These are phyloP conservation scores for Catostomus latipinnis DNA, from an alignment of 2,797 vertebrate species.

Conservation along the genomic window DNA sequence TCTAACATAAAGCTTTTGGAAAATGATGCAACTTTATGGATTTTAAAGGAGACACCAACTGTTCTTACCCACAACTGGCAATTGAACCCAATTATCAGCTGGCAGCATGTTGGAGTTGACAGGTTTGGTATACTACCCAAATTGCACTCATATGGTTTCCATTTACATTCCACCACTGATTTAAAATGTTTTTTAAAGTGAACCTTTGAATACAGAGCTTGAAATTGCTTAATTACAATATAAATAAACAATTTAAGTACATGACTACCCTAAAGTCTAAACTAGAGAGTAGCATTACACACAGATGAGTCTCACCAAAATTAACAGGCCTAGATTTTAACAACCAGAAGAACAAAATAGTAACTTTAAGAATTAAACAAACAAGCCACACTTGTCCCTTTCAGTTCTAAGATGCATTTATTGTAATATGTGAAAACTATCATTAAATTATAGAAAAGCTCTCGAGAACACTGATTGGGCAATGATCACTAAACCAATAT, in stretches of 20 bases:
- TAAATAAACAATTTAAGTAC: slow-evolving; percentile 16
- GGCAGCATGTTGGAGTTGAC: slow-evolving; percentile 38
- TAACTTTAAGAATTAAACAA: neutral
- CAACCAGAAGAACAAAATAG: neutral
- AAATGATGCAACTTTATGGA: slow-evolving; percentile 43
- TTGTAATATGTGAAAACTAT: neutral
- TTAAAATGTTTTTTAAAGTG: slow-evolving; percentile 48
- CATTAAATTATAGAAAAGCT: no score
- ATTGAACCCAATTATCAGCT: slow-evolving; percentile 22
- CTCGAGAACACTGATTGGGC: no score
- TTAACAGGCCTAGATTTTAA: neutral
- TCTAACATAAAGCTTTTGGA: slow-evolving; percentile 45
- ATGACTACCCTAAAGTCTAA: slow-evolving; percentile 9
- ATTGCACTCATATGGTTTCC: slow-evolving; percentile 44
- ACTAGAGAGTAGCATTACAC: neutral
- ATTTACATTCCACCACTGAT: slow-evolving; percentile 31
- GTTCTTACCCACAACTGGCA: slow-evolving; percentile 39
- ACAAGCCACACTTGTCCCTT: neutral
- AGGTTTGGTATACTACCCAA: slow-evolving; percentile 24
- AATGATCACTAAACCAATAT: no score
- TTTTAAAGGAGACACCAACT: slow-evolving; percentile 43
- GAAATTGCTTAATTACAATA: slow-evolving; percentile 23
- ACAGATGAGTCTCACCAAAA: neutral
- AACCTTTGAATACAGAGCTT: slow-evolving; percentile 29
- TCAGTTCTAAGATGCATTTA: neutral